Evolutionary conservation across 2,113 vertebrate genomes (phyloP).

Genomic region (Etheostoma cragini): DNA sequence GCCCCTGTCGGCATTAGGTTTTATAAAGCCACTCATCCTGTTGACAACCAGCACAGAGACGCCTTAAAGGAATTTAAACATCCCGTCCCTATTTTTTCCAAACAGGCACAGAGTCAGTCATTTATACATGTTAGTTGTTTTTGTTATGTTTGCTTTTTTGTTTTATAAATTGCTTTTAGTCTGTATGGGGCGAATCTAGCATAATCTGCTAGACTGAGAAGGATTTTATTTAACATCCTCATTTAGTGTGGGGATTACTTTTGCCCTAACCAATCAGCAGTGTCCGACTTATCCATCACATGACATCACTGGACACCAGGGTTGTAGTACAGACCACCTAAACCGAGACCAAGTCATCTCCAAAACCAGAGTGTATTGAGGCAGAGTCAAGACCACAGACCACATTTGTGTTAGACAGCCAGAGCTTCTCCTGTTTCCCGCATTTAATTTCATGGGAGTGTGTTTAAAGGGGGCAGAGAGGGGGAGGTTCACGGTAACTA

Average conservation of each 20-base stretch:
- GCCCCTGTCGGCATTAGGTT: conserved; percentile 68
- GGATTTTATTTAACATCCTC: not conserved
- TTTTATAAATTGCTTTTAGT: not conserved
- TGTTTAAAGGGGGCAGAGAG: too few species aligned
- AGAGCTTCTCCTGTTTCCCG: too few species aligned
- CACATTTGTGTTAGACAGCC: too few species aligned
- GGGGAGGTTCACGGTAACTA: too few species aligned
- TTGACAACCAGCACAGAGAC: conserved; percentile 64
- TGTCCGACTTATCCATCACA: not conserved
- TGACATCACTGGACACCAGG: not conserved
- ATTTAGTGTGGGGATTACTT: not conserved
- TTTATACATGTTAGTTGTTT: not conserved
- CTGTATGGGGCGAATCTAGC: not conserved
- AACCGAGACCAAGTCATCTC: too few species aligned
- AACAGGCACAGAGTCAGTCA: not conserved
- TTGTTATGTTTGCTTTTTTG: not conserved
- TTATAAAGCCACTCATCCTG: conserved; percentile 78
- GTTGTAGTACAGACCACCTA: too few species aligned
- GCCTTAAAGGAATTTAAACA: conserved; percentile 54
- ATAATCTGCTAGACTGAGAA: too few species aligned
- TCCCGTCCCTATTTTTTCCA: conserved; percentile 1
- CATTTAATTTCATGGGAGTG: too few species aligned
- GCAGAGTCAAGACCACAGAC: too few species aligned
- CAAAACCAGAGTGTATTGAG: too few species aligned
- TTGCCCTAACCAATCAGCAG: not conserved